These are phyloP conservation scores for Calliopum simillimum DNA, from an alignment of 2,888 invertebrate genomes.

Conservation along the genomic window DNA sequence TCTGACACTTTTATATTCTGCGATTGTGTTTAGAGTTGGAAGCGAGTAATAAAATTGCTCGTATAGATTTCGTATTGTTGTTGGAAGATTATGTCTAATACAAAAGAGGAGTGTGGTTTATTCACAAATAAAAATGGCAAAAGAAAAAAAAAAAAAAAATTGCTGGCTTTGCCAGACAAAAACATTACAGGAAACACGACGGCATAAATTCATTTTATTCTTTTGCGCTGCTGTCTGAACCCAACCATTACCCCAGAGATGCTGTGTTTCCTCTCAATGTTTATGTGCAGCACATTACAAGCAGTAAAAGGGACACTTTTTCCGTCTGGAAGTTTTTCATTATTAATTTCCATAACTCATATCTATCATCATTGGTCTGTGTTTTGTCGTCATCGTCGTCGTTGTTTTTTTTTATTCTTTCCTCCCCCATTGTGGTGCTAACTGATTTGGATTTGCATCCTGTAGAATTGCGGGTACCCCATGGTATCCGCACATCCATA, in stretches of 20 bases:
- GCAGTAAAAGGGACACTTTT: constrained; percentile 6
- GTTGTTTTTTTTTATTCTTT: no score
- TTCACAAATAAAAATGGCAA: constrained; percentile 12
- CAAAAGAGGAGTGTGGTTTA: constrained; percentile 15
- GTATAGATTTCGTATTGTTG: constrained; percentile 40
- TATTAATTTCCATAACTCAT: constrained; percentile 63
- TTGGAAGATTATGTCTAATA: constrained; percentile 36
- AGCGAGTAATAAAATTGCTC: constrained; percentile 40
- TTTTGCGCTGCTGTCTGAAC: constrained; percentile 5
- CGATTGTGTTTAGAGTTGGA: constrained; percentile 19
- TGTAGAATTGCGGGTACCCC: no score
- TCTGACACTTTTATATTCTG: constrained; percentile 41
- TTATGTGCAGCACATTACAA: not conserved
- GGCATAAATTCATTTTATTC: constrained; percentile 1
- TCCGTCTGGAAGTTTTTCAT: constrained; percentile 46
- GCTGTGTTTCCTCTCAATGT: not conserved
- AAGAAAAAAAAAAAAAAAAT: constrained; percentile 31
- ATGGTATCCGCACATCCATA: not conserved
- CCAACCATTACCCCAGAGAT: not conserved
- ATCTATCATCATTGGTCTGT: constrained; percentile 57
- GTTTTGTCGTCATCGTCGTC: constrained; percentile 52
- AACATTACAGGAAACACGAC: not conserved
- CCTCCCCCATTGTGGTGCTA: not conserved
- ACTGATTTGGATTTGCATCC: constrained; percentile 4
- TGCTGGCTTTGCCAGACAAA: constrained; percentile 30